phyloP scores from a whole-genome alignment of 2,888 invertebrate species.

The Microctonus hyperodae region DNA sequence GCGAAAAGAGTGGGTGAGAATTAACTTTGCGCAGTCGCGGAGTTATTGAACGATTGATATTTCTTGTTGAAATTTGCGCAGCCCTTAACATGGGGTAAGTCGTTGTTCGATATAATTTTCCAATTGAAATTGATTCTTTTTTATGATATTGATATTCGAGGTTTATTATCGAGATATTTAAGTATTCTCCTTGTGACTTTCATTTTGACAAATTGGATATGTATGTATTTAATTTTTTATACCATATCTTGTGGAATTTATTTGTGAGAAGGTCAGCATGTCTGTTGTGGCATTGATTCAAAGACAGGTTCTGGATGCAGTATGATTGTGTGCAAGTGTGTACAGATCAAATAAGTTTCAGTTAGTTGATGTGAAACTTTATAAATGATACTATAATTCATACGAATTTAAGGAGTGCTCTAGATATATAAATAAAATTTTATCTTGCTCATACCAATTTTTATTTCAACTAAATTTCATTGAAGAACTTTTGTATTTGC shows the following conservation, averaged over 20 bases:
- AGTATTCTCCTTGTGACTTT: background rate
- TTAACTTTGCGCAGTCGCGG: conserved; percentile 53
- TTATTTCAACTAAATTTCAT: background rate
- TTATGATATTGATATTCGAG: background rate
- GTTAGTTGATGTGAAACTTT: background rate
- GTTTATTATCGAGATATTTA: background rate
- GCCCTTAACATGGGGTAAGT: conserved; percentile 60
- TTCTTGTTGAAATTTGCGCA: conserved; percentile 48
- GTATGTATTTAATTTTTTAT: background rate
- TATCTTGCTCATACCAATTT: background rate
- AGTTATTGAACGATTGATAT: conserved; percentile 56
- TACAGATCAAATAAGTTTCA: background rate
- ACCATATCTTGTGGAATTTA: background rate
- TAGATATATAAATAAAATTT: too few relatives aligned
- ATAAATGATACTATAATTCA: background rate
- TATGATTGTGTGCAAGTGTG: background rate
- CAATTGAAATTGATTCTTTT: background rate
- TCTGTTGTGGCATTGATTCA: conserved; percentile 5
- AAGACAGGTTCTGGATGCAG: background rate
- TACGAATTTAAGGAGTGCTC: conserved; percentile 6
- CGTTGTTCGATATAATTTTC: conserved; percentile 28
- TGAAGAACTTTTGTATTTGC: too few relatives aligned
- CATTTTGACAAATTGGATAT: background rate
- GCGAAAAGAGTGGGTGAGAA: conserved; percentile 1
- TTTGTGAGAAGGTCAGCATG: conserved; percentile 17